Evolutionary conservation across 2,888 invertebrate genomes (phyloP), one percentile per base, ranked within the genome.

Genomic region (Brachylomia viminalis): DNA sequence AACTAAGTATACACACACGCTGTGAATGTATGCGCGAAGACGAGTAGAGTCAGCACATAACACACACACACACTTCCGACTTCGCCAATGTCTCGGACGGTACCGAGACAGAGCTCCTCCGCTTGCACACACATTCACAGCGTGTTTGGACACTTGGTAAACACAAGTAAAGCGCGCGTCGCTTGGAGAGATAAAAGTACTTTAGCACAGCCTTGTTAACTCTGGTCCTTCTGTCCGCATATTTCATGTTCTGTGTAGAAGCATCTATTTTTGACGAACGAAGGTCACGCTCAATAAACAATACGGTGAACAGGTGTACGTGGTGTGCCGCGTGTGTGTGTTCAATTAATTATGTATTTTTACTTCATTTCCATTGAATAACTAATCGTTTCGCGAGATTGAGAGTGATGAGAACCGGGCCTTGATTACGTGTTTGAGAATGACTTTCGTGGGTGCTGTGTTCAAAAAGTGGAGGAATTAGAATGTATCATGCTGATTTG

Each of bases 201-300:
- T 38, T 6, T 5, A 38, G 38, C 38, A 38, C 5, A 38, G 38
- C 38, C 38, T 38, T 38, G 38, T 38, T 38, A 13, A 33, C 5
- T 58, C 30, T 83, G 81, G 68, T 78, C 61, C 77, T 77, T 83
- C 73, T 80, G 70, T 27, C 6, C 30, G 10, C 23, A 15, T 17
- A 13, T 33, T 20, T 13, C 13, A 10, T 4, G 20, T 13, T 42
- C 70, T 54, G 45, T 73, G 47, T 76, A 65, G 66, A 67, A 69
- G 45, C 80, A 81, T 90, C 92, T 92, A 92, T 93, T 92, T 92
- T 88, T 81, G 90, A 84, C 80, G 80, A 45, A 52, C 84, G 89
- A 93, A 92, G 93, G 93, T 87, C 90, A 85, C 77, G 73, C 74
- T 86, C 84, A 85, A 87, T 93, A 93, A 92, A 92, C 93, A 93